These are phyloP conservation scores for Epiperipatus broadwayi DNA, from an alignment of 2,888 invertebrate species.

Conservation along the genomic window DNA sequence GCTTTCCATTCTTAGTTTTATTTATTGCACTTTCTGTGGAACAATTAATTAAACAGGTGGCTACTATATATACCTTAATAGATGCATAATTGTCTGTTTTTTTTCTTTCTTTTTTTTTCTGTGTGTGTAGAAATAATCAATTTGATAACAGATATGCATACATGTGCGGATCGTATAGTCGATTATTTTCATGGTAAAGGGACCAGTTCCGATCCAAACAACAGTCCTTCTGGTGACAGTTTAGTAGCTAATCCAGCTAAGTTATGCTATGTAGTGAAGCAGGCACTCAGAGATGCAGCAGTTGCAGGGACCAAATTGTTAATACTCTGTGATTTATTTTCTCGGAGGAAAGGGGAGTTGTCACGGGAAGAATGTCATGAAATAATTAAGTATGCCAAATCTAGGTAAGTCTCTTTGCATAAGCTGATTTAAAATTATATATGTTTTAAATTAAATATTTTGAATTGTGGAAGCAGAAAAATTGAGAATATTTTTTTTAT, in stretches of 20 bases:
- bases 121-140: slow-evolving; percentile 39
- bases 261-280: slow-evolving; percentile 41
- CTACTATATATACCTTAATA: too few species aligned
- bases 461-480: too few species aligned
- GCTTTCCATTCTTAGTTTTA: too few species aligned
- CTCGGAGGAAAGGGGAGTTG: slow-evolving; percentile 41
- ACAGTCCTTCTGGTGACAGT: too few species aligned
- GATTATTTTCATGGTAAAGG: slow-evolving; percentile 35
- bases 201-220: slow-evolving; percentile 17
- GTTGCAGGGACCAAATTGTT: slow-evolving; percentile 33
- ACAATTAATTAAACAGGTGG: too few species aligned
- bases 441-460: slow-evolving; percentile 6
- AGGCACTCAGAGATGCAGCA: slow-evolving; percentile 40
- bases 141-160: slow-evolving; percentile 43
- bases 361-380: slow-evolving; percentile 43
- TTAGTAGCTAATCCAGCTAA: slow-evolving; percentile 41
- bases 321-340: slow-evolving; percentile 43
- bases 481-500: too few species aligned
- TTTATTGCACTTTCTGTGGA: too few species aligned
- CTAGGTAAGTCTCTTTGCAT: slow-evolving; percentile 24
- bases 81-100: too few species aligned
- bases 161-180: slow-evolving; percentile 40
- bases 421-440: neutral
- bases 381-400: slow-evolving; percentile 44
- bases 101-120: slow-evolving; percentile 15